Conservation (phyloP, 2,113 vertebrate genomes). For the Dissostichus mawsoni region DNA sequence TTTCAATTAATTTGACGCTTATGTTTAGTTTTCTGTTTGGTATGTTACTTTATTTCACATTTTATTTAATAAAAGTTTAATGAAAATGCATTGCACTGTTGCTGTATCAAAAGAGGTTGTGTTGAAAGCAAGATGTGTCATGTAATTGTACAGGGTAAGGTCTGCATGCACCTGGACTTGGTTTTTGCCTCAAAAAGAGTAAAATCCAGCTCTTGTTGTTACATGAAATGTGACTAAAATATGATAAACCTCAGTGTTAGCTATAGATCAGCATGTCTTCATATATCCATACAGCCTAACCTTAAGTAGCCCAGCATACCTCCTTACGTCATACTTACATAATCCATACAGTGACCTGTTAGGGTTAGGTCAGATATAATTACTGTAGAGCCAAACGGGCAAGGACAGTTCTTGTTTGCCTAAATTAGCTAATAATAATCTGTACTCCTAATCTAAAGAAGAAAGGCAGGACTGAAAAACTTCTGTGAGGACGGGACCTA, state of each 20-base stretch:
- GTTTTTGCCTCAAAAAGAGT: background rate
- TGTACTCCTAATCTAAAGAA: background rate
- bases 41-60: background rate
- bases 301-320: background rate
- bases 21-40: background rate
- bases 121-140: background rate
- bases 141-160: background rate
- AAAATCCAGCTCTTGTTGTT: background rate
- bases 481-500: background rate
- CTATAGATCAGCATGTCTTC: constrained; percentile 10
- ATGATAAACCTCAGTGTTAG: background rate
- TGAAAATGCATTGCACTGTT: background rate
- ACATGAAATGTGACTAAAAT: background rate
- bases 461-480: background rate
- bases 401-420: background rate
- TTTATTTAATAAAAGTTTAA: background rate
- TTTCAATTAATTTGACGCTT: background rate
- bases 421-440: too few relatives aligned
- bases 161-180: background rate
- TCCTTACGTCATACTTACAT: constrained; percentile 9
- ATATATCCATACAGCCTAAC: constrained; percentile 26
- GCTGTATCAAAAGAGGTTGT: background rate
- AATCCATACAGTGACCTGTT: constrained; percentile 24
- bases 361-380: constrained; percentile 29
- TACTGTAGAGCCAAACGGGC: background rate